phyloP scores from a whole-genome alignment of 2,888 invertebrate genomes.

The Ctena decussata region DNA sequence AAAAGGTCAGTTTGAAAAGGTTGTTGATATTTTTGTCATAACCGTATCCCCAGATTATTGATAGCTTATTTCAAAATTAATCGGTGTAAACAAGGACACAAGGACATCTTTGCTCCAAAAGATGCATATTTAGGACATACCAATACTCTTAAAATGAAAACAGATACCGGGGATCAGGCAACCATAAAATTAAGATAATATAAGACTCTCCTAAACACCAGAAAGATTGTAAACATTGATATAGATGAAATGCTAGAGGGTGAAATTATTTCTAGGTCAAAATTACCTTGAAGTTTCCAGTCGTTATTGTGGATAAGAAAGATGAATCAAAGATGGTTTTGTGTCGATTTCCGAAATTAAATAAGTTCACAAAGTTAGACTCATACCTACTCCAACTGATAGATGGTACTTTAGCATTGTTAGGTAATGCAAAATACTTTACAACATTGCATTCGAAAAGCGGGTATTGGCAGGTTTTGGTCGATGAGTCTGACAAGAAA shows the following conservation, averaged over 20 bases:
- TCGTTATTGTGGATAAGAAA: constrained; percentile 42
- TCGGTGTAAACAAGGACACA: constrained; percentile 11
- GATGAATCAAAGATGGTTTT: constrained; percentile 31
- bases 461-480: constrained; percentile 54
- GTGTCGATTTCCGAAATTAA: constrained; percentile 19
- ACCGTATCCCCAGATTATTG: neutral
- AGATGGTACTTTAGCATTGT: constrained; percentile 14
- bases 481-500: constrained; percentile 3
- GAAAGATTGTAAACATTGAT: constrained; percentile 27
- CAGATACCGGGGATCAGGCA: constrained; percentile 17
- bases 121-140: constrained; percentile 16
- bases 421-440: constrained; percentile 44
- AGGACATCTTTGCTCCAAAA: constrained; percentile 42
- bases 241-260: constrained; percentile 42
- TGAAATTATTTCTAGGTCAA: constrained; percentile 5
- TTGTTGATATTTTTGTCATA: neutral
- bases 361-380: constrained; percentile 21
- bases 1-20: neutral
- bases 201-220: constrained; percentile 25
- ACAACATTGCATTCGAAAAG: constrained; percentile 31
- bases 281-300: constrained; percentile 45
- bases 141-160: constrained; percentile 35
- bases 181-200: constrained; percentile 34
- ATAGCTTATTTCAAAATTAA: neutral
- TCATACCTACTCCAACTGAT: constrained; percentile 31